These are phyloP conservation scores for Lordiphosa mommai DNA, from an alignment of 1,140 invertebrate genomes.

Conservation along the genomic window DNA sequence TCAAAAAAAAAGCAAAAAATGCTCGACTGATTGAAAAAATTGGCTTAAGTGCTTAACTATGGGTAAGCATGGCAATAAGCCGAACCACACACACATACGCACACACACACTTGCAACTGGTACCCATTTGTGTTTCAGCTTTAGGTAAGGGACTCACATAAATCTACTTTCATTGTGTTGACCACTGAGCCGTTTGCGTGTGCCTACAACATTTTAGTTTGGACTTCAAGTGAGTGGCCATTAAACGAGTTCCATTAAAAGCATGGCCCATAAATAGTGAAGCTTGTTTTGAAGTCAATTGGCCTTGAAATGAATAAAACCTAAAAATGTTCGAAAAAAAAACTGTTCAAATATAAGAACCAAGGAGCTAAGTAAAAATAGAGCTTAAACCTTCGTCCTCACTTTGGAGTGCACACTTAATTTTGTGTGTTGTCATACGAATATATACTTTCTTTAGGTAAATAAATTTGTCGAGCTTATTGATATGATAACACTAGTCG, in stretches of 20 bases:
- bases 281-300: constrained; percentile 36
- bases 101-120: constrained; percentile 6
- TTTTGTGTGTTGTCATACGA: no score
- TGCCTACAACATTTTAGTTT: constrained; percentile 14
- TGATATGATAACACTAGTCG: no score
- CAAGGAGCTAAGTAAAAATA: no score
- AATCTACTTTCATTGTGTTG: constrained; percentile 34
- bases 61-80: constrained; percentile 59
- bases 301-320: constrained; percentile 25
- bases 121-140: constrained; percentile 31
- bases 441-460: no score
- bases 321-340: neutral
- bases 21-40: constrained; percentile 49
- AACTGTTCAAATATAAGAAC: no score
- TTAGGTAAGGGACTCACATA: constrained; percentile 25
- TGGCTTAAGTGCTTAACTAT: constrained; percentile 54
- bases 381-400: no score
- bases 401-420: no score
- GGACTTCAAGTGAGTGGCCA: neutral
- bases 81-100: constrained; percentile 16
- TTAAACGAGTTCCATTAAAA: constrained; percentile 18
- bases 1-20: neutral
- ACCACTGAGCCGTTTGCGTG: constrained; percentile 26
- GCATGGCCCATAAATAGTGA: constrained; percentile 34
- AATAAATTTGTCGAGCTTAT: no score